Evolutionary conservation across 2,888 invertebrate species (phyloP), one percentile per base, ranked within the genome.

Genomic region (Yponomeuta malinellus): DNA sequence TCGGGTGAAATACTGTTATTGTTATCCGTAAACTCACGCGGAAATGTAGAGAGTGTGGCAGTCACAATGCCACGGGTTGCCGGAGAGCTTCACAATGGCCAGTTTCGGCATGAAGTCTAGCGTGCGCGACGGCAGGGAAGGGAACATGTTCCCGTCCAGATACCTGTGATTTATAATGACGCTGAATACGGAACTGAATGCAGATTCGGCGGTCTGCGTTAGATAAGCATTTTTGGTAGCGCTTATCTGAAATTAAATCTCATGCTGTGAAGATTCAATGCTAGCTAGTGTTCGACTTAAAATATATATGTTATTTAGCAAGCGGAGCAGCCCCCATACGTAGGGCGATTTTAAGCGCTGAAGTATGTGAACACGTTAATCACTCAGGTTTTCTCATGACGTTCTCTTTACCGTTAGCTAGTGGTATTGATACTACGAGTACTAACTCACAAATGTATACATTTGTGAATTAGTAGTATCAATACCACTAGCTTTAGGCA

Each of bases 11-110:
- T 23, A 37, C 31, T 37, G 10, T 23, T 29, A 23, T 31, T 33
- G n/a, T 6, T 65, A 65, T 65, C 12, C 65, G 65, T 59, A 48
- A 73, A 90, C 93, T 93, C 89, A 96, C 94, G 93, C 93, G 3
- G 96, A 94, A 73, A 96, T 93, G 80, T 96, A 96, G 1, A 95
- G 89, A 52, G 95, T 94, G 75, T 94, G 94, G 79, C 96, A 96
- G 81, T 96, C 96, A 78, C 96, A 96, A 78, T 96, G 95, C 96
- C 96, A 96, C 0, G 96, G 95, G 83, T 96, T 96, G 76, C 95
- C 94, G 1, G 95, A 95, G 52, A 96, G 84, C 78, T 95, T 95
- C 10, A 96, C 93, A 69, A 95, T 94, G 8, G 93, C 92, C 69
- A 96, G 86, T 73, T 94, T 93, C 0, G 93, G 91, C 76, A 95